phyloP scores from a whole-genome alignment of 92 coral and sea anemone genomes.

The Phenganax stokvisi region DNA sequence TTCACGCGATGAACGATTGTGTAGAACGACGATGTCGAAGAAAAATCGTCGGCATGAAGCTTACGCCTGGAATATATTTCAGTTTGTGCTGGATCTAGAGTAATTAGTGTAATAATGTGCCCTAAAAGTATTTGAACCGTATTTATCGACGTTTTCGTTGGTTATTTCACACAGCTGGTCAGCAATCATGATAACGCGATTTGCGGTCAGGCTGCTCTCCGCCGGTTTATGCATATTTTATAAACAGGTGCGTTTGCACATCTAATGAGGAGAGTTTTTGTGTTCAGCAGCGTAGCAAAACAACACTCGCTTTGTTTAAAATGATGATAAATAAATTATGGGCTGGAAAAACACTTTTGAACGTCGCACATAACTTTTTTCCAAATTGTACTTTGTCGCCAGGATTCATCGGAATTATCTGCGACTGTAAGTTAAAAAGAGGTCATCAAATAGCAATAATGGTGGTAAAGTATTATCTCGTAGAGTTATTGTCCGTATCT shows the following conservation, averaged over 20 bases:
- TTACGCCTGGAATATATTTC: not conserved
- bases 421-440: not conserved
- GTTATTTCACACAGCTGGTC: slow-evolving; percentile 42
- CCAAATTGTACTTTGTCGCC: not conserved
- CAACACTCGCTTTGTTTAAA: slow-evolving; percentile 16
- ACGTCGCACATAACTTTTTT: not conserved
- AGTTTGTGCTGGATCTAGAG: not conserved
- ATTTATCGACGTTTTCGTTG: slow-evolving; percentile 27
- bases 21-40: not conserved
- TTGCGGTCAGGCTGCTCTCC: slow-evolving; percentile 34
- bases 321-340: not conserved
- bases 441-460: slow-evolving; percentile 9
- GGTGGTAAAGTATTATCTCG: slow-evolving; percentile 26
- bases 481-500: slow-evolving; percentile 29
- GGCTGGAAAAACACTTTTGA: slow-evolving; percentile 7
- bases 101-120: not conserved
- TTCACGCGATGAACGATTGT: slow-evolving; percentile 19
- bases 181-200: slow-evolving; percentile 32
- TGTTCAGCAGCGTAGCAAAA: slow-evolving; percentile 6
- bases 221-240: slow-evolving; percentile 42
- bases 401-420: not conserved
- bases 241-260: slow-evolving; percentile 40
- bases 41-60: not conserved
- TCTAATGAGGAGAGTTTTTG: slow-evolving; percentile 29
- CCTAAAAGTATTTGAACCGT: not conserved